Conservation (phyloP, 2,888 invertebrate species). For the Chymomyza fuscimana region DNA sequence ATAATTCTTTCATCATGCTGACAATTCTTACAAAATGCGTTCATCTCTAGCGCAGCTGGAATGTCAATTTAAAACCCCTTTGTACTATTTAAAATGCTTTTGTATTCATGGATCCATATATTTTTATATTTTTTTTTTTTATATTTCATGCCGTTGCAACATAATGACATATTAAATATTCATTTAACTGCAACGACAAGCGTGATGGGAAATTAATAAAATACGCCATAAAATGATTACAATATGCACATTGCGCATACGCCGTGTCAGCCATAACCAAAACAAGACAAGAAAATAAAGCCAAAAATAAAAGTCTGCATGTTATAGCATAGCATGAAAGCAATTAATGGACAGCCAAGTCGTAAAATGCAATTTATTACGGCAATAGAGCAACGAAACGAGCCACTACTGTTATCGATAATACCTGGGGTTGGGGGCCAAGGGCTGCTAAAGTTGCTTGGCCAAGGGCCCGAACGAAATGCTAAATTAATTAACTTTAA, state of each 20-base stretch:
- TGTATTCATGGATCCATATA: background rate
- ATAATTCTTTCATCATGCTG: too few relatives aligned
- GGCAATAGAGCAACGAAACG: constrained; percentile 38
- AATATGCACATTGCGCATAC: constrained; percentile 22
- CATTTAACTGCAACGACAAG: constrained; percentile 1
- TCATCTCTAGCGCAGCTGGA: background rate
- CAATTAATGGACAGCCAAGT: constrained; percentile 56
- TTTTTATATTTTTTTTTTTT: background rate
- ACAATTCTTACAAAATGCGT: too few relatives aligned
- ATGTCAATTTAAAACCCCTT: background rate
- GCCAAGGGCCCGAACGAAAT: background rate
- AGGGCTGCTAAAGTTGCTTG: constrained; percentile 16
- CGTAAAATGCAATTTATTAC: constrained; percentile 67
- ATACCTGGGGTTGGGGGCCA: constrained; percentile 3
- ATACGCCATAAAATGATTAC: constrained; percentile 47
- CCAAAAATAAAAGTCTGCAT: background rate
- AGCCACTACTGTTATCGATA: constrained; percentile 16
- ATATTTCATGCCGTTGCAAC: background rate
- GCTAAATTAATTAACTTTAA: constrained; percentile 43
- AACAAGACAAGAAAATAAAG: constrained; percentile 4
- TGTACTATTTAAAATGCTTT: background rate
- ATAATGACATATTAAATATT: constrained; percentile 41
- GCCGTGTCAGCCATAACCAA: constrained; percentile 18
- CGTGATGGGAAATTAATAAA: constrained; percentile 26
- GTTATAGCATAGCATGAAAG: constrained; percentile 20